Conservation (phyloP, 2,888 invertebrate genomes). For the Lasioglossum calceatum region DNA sequence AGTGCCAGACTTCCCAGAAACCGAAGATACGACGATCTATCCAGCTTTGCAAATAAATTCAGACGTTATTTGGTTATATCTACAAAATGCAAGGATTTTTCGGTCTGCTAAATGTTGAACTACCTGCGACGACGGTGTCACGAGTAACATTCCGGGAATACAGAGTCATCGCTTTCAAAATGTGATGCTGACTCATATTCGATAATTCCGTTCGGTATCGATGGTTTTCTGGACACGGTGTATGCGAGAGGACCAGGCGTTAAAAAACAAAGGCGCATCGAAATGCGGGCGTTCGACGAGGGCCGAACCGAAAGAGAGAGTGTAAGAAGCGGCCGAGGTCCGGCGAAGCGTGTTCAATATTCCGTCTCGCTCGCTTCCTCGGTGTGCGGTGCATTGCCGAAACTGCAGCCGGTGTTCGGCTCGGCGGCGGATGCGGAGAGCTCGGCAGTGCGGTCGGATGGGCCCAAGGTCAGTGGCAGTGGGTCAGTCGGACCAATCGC, state of each 20-base stretch:
- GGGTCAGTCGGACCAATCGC: constrained; percentile 77
- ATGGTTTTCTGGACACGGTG: background rate
- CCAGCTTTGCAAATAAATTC: no score
- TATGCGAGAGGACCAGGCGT: background rate
- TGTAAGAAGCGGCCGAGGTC: background rate
- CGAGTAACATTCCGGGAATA: background rate
- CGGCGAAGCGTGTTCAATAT: background rate
- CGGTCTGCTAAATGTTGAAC: no score
- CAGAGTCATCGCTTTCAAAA: no score
- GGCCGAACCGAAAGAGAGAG: constrained; percentile 1
- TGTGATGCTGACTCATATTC: background rate
- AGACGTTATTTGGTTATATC: no score
- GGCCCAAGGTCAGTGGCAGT: constrained; percentile 77
- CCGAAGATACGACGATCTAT: background rate
- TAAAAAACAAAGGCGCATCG: background rate
- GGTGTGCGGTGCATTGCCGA: constrained; percentile 57
- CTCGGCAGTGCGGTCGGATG: constrained; percentile 53
- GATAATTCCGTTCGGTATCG: background rate
- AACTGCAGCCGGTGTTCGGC: constrained; percentile 28
- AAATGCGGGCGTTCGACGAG: background rate
- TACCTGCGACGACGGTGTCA: no score
- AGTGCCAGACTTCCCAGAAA: background rate
- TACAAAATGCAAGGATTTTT: no score
- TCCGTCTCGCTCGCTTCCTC: constrained; percentile 41
- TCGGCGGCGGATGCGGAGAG: constrained; percentile 4